Conservation (phyloP, 2,888 invertebrate species). For the Euzetes globulus region DNA sequence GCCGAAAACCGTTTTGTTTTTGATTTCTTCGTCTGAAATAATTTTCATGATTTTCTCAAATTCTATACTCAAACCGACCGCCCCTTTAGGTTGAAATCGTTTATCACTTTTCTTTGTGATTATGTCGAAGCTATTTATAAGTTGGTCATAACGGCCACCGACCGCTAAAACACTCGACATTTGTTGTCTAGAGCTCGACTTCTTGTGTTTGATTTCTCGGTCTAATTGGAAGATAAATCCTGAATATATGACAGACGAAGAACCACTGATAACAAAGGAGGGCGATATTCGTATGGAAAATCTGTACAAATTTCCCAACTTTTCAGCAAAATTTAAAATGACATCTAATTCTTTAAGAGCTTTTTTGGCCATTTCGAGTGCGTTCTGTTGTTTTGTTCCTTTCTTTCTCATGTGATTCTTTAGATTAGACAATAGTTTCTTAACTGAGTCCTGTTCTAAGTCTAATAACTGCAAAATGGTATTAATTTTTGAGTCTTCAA, state of each 20-base stretch:
- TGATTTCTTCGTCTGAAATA: conserved; percentile 52
- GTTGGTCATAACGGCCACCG: conserved; percentile 79
- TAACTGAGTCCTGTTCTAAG: conserved; percentile 21
- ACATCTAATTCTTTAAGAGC: conserved; percentile 67
- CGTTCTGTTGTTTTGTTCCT: conserved; percentile 40
- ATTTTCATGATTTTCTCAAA: conserved; percentile 65
- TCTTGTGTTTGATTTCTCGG: conserved; percentile 52
- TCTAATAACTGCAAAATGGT: conserved; percentile 22
- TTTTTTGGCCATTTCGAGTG: conserved; percentile 54
- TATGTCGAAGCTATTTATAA: conserved; percentile 52
- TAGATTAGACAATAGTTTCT: conserved; percentile 25
- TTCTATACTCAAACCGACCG: conserved; percentile 76
- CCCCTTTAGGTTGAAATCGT: conserved; percentile 52
- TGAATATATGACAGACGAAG: conserved; percentile 59
- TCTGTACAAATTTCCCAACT: conserved; percentile 59
- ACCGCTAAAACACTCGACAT: conserved; percentile 68
- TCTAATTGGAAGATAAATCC: conserved; percentile 63
- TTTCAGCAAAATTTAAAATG: conserved; percentile 62
- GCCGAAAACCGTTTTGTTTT: conserved; percentile 46
- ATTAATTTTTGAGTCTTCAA: conserved; percentile 27
- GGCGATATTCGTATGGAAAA: conserved; percentile 54
- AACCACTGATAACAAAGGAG: conserved; percentile 54
- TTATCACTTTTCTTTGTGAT: conserved; percentile 32
- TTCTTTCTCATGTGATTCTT: conserved; percentile 28
- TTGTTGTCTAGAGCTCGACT: conserved; percentile 51